Percentiles rank a stretch among this genome's conserved stretches.
These are phyloP conservation scores for Halcyon malimbica DNA, from an alignment of 2,113 vertebrate species.

Conservation along the genomic window DNA sequence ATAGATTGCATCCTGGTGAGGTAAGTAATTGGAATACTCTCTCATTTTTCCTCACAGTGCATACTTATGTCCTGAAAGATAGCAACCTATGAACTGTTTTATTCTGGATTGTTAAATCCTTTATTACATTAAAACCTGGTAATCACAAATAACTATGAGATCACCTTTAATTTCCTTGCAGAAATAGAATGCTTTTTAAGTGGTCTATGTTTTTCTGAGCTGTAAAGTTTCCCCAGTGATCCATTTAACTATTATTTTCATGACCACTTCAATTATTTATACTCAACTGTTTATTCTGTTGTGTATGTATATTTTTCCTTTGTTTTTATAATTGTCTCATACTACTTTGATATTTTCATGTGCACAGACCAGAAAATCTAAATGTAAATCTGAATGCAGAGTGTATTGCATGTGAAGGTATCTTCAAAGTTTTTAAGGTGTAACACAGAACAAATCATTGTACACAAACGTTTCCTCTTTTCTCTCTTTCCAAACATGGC, in stretches of 20 bases:
- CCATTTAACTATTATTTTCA: neutral
- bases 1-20: conserved; percentile 92
- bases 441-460: neutral
- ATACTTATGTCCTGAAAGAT: neutral
- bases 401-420: neutral
- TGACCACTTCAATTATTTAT: neutral
- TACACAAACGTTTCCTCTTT: neutral
- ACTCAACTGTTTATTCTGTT: neutral
- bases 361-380: neutral
- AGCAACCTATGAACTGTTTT: neutral
- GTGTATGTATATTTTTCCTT: neutral
- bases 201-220: neutral
- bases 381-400: neutral
- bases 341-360: neutral
- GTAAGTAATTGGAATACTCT: conserved; percentile 72
- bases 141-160: neutral
- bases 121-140: neutral
- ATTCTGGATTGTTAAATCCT: neutral
- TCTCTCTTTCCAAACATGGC: neutral
- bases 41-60: neutral
- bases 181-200: neutral
- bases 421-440: neutral
- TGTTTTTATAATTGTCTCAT: neutral
- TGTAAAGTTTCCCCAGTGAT: neutral
- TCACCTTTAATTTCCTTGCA: neutral